Evolutionary conservation across 2,797 vertebrate genomes (phyloP).

Genomic region (Chromis chromis): DNA sequence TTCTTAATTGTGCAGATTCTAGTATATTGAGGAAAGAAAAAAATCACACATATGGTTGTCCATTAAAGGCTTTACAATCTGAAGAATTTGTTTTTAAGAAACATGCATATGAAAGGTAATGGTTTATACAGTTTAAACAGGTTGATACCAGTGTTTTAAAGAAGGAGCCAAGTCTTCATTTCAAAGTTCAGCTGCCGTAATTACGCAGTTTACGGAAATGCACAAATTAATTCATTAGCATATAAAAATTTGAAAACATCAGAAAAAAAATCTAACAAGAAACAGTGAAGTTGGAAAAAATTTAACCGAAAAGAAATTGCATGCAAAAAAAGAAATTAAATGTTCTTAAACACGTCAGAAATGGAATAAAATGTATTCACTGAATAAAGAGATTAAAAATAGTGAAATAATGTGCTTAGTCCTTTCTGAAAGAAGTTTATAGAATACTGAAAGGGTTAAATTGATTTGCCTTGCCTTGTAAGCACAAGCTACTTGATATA

Average conservation of each 20-base stretch:
- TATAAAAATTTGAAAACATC: background rate
- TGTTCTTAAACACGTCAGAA: background rate
- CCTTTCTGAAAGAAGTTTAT: background rate
- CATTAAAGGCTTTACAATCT: conserved; percentile 14
- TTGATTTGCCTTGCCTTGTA: background rate
- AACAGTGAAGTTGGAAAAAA: background rate
- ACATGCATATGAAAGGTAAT: background rate
- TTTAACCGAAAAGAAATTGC: background rate
- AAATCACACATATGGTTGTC: conserved; percentile 46
- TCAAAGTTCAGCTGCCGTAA: too few species aligned
- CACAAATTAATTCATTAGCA: background rate
- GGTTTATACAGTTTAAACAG: background rate
- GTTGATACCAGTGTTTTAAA: background rate
- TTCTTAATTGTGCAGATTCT: conserved; percentile 72
- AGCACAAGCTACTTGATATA: too few species aligned
- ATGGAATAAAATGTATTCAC: background rate
- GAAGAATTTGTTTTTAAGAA: conserved; percentile 3
- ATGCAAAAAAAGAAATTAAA: background rate
- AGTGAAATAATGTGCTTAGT: background rate
- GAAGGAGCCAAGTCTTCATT: background rate
- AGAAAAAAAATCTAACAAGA: background rate
- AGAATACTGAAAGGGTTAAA: background rate
- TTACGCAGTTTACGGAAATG: background rate
- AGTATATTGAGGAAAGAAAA: conserved; percentile 18
- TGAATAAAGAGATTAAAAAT: background rate